Evolutionary conservation across 2,888 invertebrate species (phyloP), one percentile per base, ranked within the genome.

Genomic region (Meghimatium bilineatum): DNA sequence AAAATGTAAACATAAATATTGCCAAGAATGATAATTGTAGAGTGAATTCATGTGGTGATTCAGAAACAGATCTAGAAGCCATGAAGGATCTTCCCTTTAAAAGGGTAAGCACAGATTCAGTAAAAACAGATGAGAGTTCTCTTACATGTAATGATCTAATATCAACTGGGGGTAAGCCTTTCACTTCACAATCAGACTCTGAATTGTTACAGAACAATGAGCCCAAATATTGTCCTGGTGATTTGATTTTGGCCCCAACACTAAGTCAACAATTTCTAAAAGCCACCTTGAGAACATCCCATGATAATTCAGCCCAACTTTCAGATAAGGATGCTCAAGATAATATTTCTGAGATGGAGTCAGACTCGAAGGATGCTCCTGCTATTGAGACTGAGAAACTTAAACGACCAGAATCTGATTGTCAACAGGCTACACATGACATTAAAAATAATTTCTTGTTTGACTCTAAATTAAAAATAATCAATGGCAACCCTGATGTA

Each of bases 161-260:
- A 1, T 32, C 52, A 32, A 32, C 3, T 49, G 32, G 52, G 29
- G 20, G 23, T 32, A 49, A 56, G 34, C 23, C 6, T 49, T 36
- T 26, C 20, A 67, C 49, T n/a, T n/a, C 66, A 67, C 17, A 60
- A 20, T 2, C 23, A 26, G 52, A 81, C 72, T 72, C 63, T 17
- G n/a, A 44, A 29, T 29, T 49, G 34, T 17, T 67, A n/a, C 52
- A n/a, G 26, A 67, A 82, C 36, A 69, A 49, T n/a, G 67, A 67
- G 10, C 36, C 34, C 36, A 84, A 80, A 63, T 67, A 84, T 36
- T 80, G 66, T 49, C 80, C 76, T 3, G 84, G 77, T 69, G 80
- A 80, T 0, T 80, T 75, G 26, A 56, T 84, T 44, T 44, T 84
- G n/a, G 36, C 80, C 12, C 60, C 80, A 38, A 69, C 80, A 38